A percentile compares a stretch with the other conserved stretches of the same genome.
phyloP scores from a whole-genome alignment of 2,113 vertebrate genomes.

The Tricholaema leucomelas region DNA sequence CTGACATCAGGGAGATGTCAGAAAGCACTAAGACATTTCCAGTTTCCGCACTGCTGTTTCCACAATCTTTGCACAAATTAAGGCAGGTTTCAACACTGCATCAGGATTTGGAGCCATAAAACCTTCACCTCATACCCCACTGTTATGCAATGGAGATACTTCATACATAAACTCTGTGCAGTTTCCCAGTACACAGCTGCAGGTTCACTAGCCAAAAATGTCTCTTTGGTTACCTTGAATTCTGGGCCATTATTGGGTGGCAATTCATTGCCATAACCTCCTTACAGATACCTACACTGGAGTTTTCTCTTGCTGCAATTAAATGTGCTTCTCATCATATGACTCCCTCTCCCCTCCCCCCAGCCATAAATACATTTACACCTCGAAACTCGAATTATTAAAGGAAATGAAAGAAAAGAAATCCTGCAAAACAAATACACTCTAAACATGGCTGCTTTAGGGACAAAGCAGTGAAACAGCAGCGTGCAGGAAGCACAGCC shows the following conservation, averaged over 20 bases:
- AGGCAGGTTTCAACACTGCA: neutral
- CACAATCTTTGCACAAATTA: neutral
- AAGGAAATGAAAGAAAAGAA: neutral
- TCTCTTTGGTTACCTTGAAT: neutral
- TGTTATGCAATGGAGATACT: neutral
- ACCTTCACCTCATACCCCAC: neutral
- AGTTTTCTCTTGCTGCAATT: neutral
- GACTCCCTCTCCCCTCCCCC: rapidly evolving
- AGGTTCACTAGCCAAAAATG: neutral
- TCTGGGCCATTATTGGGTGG: neutral
- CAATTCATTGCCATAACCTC: neutral
- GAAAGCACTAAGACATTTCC: neutral
- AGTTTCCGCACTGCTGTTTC: neutral
- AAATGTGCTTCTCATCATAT: neutral
- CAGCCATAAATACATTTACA: neutral
- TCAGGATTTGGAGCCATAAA: neutral
- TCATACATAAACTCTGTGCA: neutral
- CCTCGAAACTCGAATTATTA: neutral
- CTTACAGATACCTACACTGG: neutral
- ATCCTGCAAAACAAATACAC: neutral
- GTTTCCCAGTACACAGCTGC: neutral
- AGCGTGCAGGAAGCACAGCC: neutral
- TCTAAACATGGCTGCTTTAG: neutral
- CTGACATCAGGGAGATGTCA: neutral
- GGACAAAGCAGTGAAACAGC: slow-evolving; percentile 2